Percentiles rank a stretch among this genome's conserved stretches.
These are phyloP conservation scores for Lamproptera curius DNA, from an alignment of 2,888 invertebrate genomes.

Conservation along the genomic window DNA sequence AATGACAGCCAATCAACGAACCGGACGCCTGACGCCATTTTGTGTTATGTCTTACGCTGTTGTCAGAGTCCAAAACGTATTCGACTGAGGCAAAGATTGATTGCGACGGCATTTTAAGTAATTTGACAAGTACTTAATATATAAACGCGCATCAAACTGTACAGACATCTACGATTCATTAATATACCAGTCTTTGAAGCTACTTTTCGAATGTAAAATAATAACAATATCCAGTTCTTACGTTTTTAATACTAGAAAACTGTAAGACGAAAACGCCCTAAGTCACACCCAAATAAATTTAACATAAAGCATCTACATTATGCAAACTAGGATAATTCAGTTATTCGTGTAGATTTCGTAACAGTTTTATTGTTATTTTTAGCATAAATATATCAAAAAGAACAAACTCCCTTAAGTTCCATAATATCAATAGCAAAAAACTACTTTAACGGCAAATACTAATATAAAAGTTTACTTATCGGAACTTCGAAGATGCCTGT, in stretches of 20 bases:
- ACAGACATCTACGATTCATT: slow-evolving; percentile 1
- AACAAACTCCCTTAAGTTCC: no score
- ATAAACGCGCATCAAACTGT: slow-evolving; percentile 4
- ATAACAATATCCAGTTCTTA: no score
- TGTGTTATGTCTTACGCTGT: neutral
- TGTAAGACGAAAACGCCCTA: no score
- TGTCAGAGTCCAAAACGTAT: neutral
- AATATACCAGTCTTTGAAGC: slow-evolving; percentile 10
- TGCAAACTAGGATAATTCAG: no score
- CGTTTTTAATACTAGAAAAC: no score
- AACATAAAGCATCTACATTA: no score
- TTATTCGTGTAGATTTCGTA: no score
- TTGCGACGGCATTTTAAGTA: neutral
- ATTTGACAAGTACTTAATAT: slow-evolving; percentile 3
- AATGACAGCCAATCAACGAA: no score
- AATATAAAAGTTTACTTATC: neutral
- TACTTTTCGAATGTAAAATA: neutral
- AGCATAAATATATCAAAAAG: no score
- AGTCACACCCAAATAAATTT: no score
- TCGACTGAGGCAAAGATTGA: neutral
- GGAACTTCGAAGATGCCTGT: slow-evolving; percentile 2
- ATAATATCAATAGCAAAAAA: neutral
- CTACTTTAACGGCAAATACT: neutral
- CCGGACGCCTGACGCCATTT: no score
- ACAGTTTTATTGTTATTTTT: no score